Evolutionary conservation across 1,140 invertebrate species (phyloP).

Genomic region (Calliphora vicina): DNA sequence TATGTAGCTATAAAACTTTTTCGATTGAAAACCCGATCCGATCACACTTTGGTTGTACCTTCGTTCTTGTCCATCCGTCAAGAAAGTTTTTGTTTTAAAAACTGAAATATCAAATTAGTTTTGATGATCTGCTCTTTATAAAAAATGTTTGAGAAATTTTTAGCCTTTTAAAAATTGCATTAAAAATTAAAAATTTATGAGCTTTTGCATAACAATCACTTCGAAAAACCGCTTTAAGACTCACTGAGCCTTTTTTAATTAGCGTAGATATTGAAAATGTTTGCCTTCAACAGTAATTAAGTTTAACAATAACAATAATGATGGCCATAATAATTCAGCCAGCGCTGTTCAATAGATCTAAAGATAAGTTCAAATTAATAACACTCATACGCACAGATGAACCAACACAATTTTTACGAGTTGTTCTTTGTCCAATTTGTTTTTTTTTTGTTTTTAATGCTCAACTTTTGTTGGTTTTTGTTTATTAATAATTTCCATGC

Average conservation of each 20-base stretch:
- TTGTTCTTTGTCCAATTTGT: background rate
- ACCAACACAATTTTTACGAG: background rate
- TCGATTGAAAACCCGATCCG: too few species aligned
- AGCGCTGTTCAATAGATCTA: background rate
- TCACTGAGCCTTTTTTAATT: background rate
- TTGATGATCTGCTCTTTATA: too few species aligned
- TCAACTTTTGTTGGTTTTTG: background rate
- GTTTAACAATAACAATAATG: conserved; percentile 2
- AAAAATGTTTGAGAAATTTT: too few species aligned
- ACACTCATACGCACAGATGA: background rate
- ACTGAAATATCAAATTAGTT: too few species aligned
- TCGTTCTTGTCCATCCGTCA: too few species aligned
- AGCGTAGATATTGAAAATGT: background rate
- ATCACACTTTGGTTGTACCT: too few species aligned
- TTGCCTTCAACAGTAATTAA: conserved; percentile 8
- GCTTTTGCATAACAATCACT: too few species aligned
- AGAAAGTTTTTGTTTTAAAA: too few species aligned
- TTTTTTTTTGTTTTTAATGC: background rate
- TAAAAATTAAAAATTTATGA: too few species aligned
- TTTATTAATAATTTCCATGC: background rate
- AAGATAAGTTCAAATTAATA: conserved; percentile 8
- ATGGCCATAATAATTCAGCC: background rate
- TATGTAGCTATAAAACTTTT: too few species aligned
- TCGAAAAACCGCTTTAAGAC: background rate
- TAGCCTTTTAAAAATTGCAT: too few species aligned